Evolutionary conservation across 2,113 vertebrate species (phyloP).

Genomic region (Benitochromis conjunctus): DNA sequence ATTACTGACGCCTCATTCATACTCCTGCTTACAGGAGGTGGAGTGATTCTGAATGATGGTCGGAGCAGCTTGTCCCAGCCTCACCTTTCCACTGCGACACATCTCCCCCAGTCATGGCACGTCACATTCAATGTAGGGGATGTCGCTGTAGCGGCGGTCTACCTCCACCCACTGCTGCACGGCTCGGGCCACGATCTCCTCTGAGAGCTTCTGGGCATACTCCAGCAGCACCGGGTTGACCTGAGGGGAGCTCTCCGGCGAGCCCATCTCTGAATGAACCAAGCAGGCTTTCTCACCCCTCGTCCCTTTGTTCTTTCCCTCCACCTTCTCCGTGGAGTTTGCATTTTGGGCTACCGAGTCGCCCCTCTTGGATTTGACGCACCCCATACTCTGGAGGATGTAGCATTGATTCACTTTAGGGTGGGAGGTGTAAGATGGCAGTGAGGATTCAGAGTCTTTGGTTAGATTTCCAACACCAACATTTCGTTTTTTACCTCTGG

Average conservation of each 20-base stretch:
- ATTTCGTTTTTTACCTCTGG: not conserved
- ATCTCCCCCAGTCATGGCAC: constrained; percentile 64
- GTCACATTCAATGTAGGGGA: constrained; percentile 94
- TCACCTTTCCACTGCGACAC: not conserved
- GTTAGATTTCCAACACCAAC: not conserved
- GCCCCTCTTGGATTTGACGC: constrained; percentile 89
- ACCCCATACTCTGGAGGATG: constrained; percentile 82
- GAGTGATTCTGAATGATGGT: not conserved
- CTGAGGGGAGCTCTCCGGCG: constrained; percentile 15
- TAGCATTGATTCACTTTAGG: constrained; percentile 36
- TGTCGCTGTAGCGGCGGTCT: constrained; percentile 87
- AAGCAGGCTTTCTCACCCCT: constrained; percentile 70
- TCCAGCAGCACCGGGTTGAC: constrained; percentile 73
- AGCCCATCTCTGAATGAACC: constrained; percentile 45
- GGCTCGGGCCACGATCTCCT: constrained; percentile 85
- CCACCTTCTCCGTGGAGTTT: constrained; percentile 53
- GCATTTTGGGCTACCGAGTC: constrained; percentile 65
- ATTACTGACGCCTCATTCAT: not conserved
- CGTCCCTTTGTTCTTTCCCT: constrained; percentile 21
- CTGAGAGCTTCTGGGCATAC: constrained; percentile 86
- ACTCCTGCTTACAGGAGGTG: not conserved
- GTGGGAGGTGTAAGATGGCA: not conserved
- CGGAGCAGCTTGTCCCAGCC: not conserved
- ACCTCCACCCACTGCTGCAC: constrained; percentile 87
- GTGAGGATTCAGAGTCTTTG: not conserved